A percentile compares a stretch with the other conserved stretches of the same genome.
Conservation (phyloP, 2,797 vertebrate genomes). For the Coendou prehensilis region DNA sequence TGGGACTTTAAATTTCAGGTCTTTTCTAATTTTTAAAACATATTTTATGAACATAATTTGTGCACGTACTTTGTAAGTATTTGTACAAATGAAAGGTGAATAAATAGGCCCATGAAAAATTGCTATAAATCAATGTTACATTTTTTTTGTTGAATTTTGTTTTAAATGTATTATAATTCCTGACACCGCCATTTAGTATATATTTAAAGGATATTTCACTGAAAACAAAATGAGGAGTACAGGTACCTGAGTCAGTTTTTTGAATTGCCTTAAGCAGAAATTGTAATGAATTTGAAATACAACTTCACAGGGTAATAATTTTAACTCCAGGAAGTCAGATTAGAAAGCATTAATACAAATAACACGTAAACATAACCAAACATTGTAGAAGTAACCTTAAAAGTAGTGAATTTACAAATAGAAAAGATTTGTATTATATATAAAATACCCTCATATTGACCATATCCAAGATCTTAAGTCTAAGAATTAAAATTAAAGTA, state of each 20-base stretch:
- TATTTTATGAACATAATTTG: conserved; percentile 53
- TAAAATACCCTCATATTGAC: neutral
- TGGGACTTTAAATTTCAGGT: conserved; percentile 58
- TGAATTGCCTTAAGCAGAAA: conserved; percentile 58
- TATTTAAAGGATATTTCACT: conserved; percentile 62
- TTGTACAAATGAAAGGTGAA: conserved; percentile 54
- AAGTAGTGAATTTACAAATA: conserved; percentile 31
- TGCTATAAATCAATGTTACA: conserved; percentile 33
- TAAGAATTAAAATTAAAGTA: conserved; percentile 70
- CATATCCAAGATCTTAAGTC: conserved; percentile 62
- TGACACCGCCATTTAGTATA: conserved; percentile 19
- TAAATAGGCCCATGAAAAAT: conserved; percentile 15
- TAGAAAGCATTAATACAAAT: conserved; percentile 20
- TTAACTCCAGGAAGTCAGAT: conserved; percentile 57
- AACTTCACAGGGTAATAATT: conserved; percentile 39
- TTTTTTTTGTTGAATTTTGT: conserved; percentile 66
- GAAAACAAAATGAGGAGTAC: conserved; percentile 33
- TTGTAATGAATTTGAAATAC: conserved; percentile 18
- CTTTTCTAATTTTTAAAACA: conserved; percentile 59
- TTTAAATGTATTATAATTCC: conserved; percentile 43
- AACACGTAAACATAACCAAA: conserved; percentile 46
- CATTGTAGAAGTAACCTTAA: conserved; percentile 63
- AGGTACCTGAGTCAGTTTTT: neutral
- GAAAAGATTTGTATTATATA: neutral
- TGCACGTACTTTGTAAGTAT: conserved; percentile 18